Evolutionary conservation across 2,113 vertebrate genomes (phyloP).

Genomic region (Lophotis ruficrista): DNA sequence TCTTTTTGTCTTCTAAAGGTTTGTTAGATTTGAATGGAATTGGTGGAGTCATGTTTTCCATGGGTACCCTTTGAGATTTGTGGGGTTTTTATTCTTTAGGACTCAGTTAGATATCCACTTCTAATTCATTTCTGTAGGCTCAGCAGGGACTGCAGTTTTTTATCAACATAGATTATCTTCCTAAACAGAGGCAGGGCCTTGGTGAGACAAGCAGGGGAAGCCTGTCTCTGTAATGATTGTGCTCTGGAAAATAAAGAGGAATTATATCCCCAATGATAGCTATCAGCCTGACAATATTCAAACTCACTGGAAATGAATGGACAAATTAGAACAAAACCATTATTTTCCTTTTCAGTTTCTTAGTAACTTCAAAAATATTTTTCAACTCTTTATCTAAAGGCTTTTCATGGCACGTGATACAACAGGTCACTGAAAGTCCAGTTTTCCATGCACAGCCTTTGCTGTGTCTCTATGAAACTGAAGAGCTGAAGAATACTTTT

Average conservation of each 20-base stretch:
- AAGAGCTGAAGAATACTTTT: neutral
- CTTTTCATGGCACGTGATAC: neutral
- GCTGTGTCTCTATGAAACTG: neutral
- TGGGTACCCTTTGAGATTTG: conserved; percentile 1
- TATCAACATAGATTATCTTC: conserved; percentile 60
- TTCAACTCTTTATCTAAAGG: neutral
- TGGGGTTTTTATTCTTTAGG: neutral
- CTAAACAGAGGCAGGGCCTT: conserved; percentile 6
- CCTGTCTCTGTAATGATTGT: conserved; percentile 39
- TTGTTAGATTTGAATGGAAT: neutral
- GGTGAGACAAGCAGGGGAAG: conserved; percentile 54
- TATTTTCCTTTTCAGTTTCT: conserved; percentile 6
- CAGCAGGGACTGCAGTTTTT: conserved; percentile 11
- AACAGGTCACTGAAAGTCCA: neutral
- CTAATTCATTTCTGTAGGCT: conserved; percentile 18
- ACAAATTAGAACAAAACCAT: conserved; percentile 16
- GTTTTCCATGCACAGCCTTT: neutral
- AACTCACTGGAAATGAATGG: conserved; percentile 36
- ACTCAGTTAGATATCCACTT: neutral
- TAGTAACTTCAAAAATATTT: neutral
- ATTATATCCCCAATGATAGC: conserved; percentile 37
- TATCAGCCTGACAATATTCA: conserved; percentile 39
- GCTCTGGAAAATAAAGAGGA: conserved; percentile 29
- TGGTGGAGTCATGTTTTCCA: conserved; percentile 1
- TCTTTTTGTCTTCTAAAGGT: neutral